Evolutionary conservation across 2,113 vertebrate genomes (phyloP).

Genomic region (Hemiprocne comata): DNA sequence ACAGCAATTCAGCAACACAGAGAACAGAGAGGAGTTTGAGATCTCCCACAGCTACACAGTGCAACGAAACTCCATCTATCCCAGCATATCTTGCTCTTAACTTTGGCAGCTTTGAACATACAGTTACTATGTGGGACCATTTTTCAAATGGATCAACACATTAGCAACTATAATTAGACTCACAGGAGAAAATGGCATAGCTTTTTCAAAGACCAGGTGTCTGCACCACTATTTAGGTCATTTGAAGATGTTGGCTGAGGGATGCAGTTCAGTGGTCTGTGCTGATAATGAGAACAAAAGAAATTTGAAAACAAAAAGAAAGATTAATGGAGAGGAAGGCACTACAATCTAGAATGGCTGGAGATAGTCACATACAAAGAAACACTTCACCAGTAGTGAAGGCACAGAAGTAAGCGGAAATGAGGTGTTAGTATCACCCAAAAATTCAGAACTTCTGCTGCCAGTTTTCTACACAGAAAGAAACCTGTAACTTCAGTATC

Average conservation of each 20-base stretch:
- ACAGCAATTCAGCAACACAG: slow-evolving; percentile 6
- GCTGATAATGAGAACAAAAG: neutral
- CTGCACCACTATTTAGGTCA: neutral
- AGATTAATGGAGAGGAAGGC: neutral
- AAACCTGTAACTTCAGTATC: neutral
- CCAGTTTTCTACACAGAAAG: neutral
- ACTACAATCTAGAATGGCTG: neutral
- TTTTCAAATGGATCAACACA: neutral
- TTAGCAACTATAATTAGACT: neutral
- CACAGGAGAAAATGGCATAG: neutral
- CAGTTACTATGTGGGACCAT: neutral
- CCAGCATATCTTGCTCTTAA: neutral
- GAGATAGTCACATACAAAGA: neutral
- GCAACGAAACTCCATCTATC: rapidly evolving
- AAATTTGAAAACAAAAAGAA: neutral
- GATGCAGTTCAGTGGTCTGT: neutral
- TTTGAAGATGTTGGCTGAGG: neutral
- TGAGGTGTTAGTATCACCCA: neutral
- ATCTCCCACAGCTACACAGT: neutral
- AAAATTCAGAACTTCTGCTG: neutral
- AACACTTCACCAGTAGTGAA: neutral
- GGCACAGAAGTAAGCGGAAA: neutral
- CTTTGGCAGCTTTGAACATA: neutral
- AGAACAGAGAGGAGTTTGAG: slow-evolving; percentile 3
- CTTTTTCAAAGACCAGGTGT: neutral